phyloP scores from a whole-genome alignment of 1,140 invertebrate genomes.

The Mycetomoellerius zeteki region DNA sequence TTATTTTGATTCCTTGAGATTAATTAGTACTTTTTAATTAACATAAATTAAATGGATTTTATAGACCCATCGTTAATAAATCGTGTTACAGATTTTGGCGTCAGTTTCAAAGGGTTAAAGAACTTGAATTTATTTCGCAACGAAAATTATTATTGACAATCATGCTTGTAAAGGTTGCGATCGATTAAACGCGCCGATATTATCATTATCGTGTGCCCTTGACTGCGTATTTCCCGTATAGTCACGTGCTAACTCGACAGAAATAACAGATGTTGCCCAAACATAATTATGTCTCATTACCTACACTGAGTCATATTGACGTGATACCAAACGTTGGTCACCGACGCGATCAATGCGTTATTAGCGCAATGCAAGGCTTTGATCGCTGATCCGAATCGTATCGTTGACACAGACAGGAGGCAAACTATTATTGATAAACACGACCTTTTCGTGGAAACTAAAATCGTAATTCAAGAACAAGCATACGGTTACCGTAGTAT shows the following conservation, averaged over 20 bases:
- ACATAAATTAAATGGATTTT: no score
- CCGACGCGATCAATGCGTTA: conserved; percentile 51
- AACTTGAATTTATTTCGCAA: neutral
- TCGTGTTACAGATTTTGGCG: no score
- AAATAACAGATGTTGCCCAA: conserved; percentile 50
- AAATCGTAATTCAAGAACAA: conserved; percentile 26
- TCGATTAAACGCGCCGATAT: neutral
- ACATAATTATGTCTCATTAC: conserved; percentile 58
- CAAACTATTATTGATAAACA: conserved; percentile 47
- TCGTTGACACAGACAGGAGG: conserved; percentile 23
- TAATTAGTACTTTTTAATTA: no score
- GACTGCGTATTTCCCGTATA: neutral
- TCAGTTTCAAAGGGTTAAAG: no score
- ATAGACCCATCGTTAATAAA: no score
- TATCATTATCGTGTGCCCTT: conserved; percentile 9
- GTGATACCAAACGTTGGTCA: conserved; percentile 44
- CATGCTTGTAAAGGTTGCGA: neutral
- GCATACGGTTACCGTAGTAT: neutral
- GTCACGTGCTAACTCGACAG: conserved; percentile 22
- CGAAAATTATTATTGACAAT: neutral
- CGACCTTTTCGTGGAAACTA: conserved; percentile 44
- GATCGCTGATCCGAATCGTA: conserved; percentile 58
- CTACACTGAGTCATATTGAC: conserved; percentile 41
- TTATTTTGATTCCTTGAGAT: no score
- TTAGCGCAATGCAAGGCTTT: conserved; percentile 46